phyloP scores from a whole-genome alignment of 2,888 invertebrate species.

The Tenthredo mesomela region DNA sequence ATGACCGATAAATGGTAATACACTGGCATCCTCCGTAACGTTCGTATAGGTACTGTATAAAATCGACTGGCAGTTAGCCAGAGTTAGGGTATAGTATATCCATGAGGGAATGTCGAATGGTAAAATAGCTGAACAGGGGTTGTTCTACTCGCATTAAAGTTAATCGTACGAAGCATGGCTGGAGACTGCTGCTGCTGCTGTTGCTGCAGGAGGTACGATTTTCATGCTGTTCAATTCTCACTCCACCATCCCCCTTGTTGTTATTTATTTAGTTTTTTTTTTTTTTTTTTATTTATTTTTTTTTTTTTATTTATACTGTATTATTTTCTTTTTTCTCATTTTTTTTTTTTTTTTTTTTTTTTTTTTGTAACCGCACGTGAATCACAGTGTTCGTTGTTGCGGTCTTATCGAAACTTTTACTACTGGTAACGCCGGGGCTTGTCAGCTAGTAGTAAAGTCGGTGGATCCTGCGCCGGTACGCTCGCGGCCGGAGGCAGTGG shows the following conservation, averaged over 20 bases:
- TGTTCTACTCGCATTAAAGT: slow-evolving; percentile 20
- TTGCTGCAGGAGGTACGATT: neutral
- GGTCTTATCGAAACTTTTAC: slow-evolving; percentile 22
- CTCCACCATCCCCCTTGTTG: neutral
- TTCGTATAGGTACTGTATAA: slow-evolving; percentile 9
- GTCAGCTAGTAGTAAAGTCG: slow-evolving; percentile 38
- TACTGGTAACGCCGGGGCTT: slow-evolving; percentile 7
- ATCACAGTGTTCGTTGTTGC: slow-evolving; percentile 4
- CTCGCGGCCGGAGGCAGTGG: neutral
- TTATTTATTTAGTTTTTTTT: neutral
- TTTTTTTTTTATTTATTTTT: neutral
- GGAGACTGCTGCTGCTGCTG: neutral
- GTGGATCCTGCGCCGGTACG: neutral
- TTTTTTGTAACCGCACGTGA: neutral
- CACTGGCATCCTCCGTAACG: neutral
- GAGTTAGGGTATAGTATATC: slow-evolving; percentile 12
- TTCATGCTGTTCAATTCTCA: neutral
- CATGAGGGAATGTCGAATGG: slow-evolving; percentile 25
- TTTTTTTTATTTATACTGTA: neutral
- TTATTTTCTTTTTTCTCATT: neutral
- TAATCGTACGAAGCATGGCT: slow-evolving; percentile 1
- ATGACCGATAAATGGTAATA: slow-evolving; percentile 36
- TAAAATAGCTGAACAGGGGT: slow-evolving; percentile 16
- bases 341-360: neutral
- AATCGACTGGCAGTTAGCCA: slow-evolving; percentile 36